Base-by-base conservation (phyloP, 2,113 vertebrate species). In the Oxyruncus cristatus region DNA sequence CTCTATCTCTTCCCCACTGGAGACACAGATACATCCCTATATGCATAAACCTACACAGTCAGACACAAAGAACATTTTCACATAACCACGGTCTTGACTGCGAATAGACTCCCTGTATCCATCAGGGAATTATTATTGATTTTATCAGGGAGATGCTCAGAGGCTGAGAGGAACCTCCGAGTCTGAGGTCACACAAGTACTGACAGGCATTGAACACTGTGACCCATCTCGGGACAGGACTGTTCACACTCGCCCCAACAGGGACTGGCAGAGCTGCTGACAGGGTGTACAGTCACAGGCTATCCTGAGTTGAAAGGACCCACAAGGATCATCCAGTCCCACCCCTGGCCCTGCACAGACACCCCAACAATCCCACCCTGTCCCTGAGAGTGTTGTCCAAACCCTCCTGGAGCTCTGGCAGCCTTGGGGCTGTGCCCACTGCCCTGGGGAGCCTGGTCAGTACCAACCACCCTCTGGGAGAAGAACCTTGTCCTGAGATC, bases 361-460 rank as follows among this genome's bases (percentile, higher is more conserved):
- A 24, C 8, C 33, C 65, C 65, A 19, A 47, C 15, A n/a, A 26
- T 7, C 33, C 44, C 44, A n/a, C 44, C 33, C 44, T 68, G 33
- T 27, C 8, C 44, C 33, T n/a, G 5, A 9, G 8, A 68, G 44
- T 0, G 1, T 7, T 11, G 9, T 30, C 46, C 67, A 37, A 70
- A 37, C 6, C 3, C 47, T 50, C 67, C 46, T 50, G 26, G 9
- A 52, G 47, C 35, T 71, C 47, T 71, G 35, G 18, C 27, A 52
- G 67, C n/a, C 67, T 70, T 11, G n/a, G 46, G 18, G 18, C 67
- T 16, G 26, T 28, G 67, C 11, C 47, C 67, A 70, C 35, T 52
- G 41, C 47, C 67, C 47, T 71, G 67, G 47, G 47, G 67, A 71
- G 46, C 66, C 66, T 70, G 66, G 17, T 2, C 66, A 68, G 44